These are phyloP conservation scores for Bacillus rossius DNA, from an alignment of 1,140 invertebrate genomes.

Conservation along the genomic window DNA sequence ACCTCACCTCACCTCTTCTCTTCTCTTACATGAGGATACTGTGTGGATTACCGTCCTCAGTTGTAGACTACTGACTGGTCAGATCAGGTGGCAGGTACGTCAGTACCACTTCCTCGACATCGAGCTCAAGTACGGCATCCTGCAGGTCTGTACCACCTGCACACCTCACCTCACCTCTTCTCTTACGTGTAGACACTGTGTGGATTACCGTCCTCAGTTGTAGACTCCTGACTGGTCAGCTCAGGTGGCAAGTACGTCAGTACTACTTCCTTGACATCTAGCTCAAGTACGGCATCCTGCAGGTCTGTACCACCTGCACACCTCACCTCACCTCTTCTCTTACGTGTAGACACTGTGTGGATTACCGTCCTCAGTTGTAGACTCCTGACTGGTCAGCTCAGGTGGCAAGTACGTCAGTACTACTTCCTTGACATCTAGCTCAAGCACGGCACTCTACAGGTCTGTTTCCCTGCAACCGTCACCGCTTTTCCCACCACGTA, in stretches of 20 bases:
- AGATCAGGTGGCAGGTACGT: conserved; percentile 54
- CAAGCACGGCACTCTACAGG: conserved; percentile 89
- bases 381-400: too few relatives aligned
- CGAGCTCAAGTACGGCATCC: conserved; percentile 87
- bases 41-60: too few relatives aligned
- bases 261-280: conserved; percentile 88
- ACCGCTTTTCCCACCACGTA: background rate
- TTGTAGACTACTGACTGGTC: too few relatives aligned
- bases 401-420: too few relatives aligned
- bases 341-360: too few relatives aligned
- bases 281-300: conserved; percentile 86
- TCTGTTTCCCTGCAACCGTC: conserved; percentile 40
- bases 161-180: too few relatives aligned
- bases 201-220: too few relatives aligned
- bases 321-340: background rate
- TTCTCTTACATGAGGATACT: background rate
- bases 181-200: too few relatives aligned
- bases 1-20: conserved; percentile 49
- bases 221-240: too few relatives aligned
- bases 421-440: conserved; percentile 87
- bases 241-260: conserved; percentile 61
- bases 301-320: conserved; percentile 57
- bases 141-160: conserved; percentile 77
- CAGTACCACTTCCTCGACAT: conserved; percentile 86
- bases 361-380: too few relatives aligned